A percentile compares a stretch with the other conserved stretches of the same genome.
Evolutionary conservation across 2,113 vertebrate species (phyloP).

Genomic region (Microcebus griseorufus): DNA sequence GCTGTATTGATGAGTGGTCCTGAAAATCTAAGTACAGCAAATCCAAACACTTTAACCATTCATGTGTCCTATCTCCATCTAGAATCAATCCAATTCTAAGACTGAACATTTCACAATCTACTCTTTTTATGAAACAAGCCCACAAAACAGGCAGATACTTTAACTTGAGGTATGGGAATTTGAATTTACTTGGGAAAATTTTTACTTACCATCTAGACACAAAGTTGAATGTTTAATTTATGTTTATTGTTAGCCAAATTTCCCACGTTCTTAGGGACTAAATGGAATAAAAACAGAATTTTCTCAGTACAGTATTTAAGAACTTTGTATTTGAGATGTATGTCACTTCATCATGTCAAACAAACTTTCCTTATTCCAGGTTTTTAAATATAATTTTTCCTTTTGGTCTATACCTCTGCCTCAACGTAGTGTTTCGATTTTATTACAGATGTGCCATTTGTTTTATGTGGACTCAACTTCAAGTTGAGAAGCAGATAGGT

Average conservation of each 20-base stretch:
- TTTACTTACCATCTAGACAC: background rate
- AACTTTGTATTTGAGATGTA: background rate
- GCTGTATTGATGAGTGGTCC: background rate
- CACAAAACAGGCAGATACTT: background rate
- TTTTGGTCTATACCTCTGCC: background rate
- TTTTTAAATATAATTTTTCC: background rate
- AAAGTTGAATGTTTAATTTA: background rate
- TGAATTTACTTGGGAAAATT: background rate
- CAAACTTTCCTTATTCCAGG: background rate
- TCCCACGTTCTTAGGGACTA: background rate
- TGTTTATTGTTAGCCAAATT: background rate
- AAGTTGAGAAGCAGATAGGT: background rate
- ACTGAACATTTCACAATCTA: background rate
- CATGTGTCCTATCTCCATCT: background rate
- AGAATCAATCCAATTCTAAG: background rate
- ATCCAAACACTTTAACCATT: background rate
- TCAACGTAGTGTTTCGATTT: background rate
- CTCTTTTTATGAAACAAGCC: background rate
- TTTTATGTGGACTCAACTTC: background rate
- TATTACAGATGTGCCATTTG: background rate
- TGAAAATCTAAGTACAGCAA: slow-evolving; percentile 29
- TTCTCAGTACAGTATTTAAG: background rate
- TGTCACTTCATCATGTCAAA: background rate
- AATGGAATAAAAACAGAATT: background rate
- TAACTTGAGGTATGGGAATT: background rate